These are phyloP conservation scores for Coleophora deauratella DNA, from an alignment of 2,888 invertebrate genomes.

Conservation along the genomic window DNA sequence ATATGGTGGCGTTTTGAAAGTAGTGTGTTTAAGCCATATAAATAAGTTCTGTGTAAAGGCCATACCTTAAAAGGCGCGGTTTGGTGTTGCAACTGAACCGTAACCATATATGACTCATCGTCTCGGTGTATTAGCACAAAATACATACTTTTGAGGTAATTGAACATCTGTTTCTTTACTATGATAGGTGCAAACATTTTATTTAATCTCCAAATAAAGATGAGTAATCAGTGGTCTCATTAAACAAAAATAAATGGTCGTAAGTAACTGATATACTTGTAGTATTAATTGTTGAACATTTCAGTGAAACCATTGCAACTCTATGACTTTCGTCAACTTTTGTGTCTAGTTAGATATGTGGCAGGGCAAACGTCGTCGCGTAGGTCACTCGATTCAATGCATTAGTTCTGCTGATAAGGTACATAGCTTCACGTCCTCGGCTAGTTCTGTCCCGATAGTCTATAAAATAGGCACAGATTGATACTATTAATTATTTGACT, in stretches of 20 bases:
- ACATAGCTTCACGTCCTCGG: slow-evolving; percentile 25
- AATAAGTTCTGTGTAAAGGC: slow-evolving; percentile 64
- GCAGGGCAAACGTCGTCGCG: slow-evolving; percentile 27
- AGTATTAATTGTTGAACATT: not conserved
- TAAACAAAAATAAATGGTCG: slow-evolving; percentile 1
- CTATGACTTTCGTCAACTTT: not conserved
- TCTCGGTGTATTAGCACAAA: slow-evolving; percentile 54
- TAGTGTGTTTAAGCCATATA: slow-evolving; percentile 63
- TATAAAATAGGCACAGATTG: no score
- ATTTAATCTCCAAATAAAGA: no score
- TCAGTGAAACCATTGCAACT: not conserved
- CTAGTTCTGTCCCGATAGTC: no score
- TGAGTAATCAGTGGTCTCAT: no score
- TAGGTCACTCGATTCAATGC: slow-evolving; percentile 5
- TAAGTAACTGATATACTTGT: slow-evolving; percentile 13
- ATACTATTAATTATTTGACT: no score
- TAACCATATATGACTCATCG: slow-evolving; percentile 58
- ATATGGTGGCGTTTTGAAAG: slow-evolving; percentile 68
- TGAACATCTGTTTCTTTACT: slow-evolving; percentile 54
- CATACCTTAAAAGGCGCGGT: slow-evolving; percentile 58
- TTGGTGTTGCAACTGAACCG: slow-evolving; percentile 44
- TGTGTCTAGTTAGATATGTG: slow-evolving; percentile 4
- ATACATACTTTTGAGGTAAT: slow-evolving; percentile 51
- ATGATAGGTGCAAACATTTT: slow-evolving; percentile 19
- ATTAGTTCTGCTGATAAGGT: slow-evolving; percentile 21